Percentiles rank a stretch among this genome's conserved stretches.
Evolutionary conservation across 2,888 invertebrate genomes (phyloP).

Genomic region (Hipparchia sbordonii): DNA sequence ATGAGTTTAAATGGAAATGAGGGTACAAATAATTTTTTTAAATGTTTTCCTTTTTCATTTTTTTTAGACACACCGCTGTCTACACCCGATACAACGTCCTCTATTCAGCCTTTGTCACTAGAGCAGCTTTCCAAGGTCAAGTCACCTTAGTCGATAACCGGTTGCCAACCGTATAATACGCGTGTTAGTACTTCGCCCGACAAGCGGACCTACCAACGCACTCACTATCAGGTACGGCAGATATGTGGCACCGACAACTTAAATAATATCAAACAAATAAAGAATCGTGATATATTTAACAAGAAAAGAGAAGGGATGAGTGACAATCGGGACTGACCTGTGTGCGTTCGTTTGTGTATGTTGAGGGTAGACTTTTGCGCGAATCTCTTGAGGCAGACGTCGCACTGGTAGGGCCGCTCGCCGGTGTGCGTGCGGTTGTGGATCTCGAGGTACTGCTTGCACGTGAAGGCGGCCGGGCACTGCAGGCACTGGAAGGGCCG

Average conservation of each 20-base stretch:
- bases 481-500: conserved; percentile 84
- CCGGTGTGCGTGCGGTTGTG: conserved; percentile 70
- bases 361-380: conserved; percentile 83
- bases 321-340: conserved; percentile 69
- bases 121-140: no score
- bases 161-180: no score
- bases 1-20: no score
- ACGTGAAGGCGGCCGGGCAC: conserved; percentile 84
- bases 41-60: no score
- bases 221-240: conserved; percentile 25
- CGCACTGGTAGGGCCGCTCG: conserved; percentile 86
- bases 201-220: not conserved
- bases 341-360: conserved; percentile 86
- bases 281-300: conserved; percentile 17
- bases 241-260: conserved; percentile 80
- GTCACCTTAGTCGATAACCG: no score
- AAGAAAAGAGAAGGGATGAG: conserved; percentile 21
- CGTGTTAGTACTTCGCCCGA: no score
- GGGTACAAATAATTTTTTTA: no score
- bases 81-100: no score
- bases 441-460: conserved; percentile 79
- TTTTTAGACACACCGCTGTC: no score
- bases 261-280: conserved; percentile 39
- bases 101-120: no score
- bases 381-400: conserved; percentile 90